These are phyloP conservation scores for Candoia aspera DNA, from an alignment of 2,113 vertebrate genomes.

Conservation along the genomic window DNA sequence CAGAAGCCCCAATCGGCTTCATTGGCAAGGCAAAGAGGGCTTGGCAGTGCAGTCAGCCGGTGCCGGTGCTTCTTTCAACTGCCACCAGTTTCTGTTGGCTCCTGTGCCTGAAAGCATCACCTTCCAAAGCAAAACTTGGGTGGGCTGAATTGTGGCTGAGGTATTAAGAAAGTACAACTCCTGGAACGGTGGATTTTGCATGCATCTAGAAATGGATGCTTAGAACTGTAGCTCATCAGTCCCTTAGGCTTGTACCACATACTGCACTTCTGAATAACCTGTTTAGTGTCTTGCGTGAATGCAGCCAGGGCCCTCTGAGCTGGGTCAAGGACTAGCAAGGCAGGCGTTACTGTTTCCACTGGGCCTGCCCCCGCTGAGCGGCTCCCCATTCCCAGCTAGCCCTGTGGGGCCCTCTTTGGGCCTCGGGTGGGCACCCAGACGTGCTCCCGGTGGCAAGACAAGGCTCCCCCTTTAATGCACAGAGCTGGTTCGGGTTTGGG, in stretches of 20 bases:
- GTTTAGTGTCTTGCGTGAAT: neutral
- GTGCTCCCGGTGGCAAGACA: no score
- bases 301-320: neutral
- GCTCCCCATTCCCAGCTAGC: neutral
- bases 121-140: neutral
- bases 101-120: neutral
- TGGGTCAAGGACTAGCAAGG: no score
- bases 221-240: neutral
- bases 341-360: neutral
- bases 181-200: no score
- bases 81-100: neutral
- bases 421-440: neutral
- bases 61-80: neutral
- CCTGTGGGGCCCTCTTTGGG: neutral
- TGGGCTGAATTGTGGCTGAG: no score
- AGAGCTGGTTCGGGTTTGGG: neutral
- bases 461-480: neutral
- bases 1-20: neutral
- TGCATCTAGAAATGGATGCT: no score
- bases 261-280: neutral
- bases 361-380: neutral
- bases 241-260: no score
- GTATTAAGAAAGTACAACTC: neutral
- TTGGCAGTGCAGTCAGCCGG: neutral
- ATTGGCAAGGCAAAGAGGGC: no score